Conservation (phyloP, 2,888 invertebrate species). For the Harpalus rubripes region DNA sequence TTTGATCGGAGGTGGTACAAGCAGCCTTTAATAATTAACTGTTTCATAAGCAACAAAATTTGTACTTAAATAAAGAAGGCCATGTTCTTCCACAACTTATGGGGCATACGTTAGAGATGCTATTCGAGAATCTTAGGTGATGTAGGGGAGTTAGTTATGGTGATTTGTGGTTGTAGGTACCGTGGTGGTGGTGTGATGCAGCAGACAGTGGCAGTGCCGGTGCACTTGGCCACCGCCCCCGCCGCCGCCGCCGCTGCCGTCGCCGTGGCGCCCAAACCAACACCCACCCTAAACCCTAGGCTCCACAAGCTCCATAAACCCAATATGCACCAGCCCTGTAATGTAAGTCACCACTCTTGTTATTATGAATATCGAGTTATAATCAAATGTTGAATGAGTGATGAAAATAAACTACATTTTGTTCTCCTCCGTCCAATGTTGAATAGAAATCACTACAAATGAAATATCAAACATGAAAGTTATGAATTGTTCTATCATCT, state of each 20-base stretch:
- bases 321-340: slow-evolving; percentile 2
- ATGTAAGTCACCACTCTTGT: not conserved
- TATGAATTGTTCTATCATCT: not conserved
- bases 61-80: no score
- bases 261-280: slow-evolving; percentile 14
- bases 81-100: no score
- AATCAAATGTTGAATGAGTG: not conserved
- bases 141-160: not conserved
- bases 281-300: not conserved
- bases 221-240: slow-evolving; percentile 10
- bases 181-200: slow-evolving; percentile 58
- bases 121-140: not conserved
- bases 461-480: not conserved
- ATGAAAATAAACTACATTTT: not conserved
- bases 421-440: not conserved
- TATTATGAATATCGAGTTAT: not conserved
- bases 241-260: slow-evolving; percentile 34
- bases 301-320: slow-evolving; percentile 50
- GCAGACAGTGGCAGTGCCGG: slow-evolving; percentile 38
- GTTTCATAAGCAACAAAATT: no score
- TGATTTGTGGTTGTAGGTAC: slow-evolving; percentile 16
- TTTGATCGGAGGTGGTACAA: no score
- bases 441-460: slow-evolving; percentile 8
- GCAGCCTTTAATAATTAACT: no score
- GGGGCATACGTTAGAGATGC: no score